Base-by-base conservation (phyloP, 2,888 invertebrate genomes). In the Acrobasis suavella region DNA sequence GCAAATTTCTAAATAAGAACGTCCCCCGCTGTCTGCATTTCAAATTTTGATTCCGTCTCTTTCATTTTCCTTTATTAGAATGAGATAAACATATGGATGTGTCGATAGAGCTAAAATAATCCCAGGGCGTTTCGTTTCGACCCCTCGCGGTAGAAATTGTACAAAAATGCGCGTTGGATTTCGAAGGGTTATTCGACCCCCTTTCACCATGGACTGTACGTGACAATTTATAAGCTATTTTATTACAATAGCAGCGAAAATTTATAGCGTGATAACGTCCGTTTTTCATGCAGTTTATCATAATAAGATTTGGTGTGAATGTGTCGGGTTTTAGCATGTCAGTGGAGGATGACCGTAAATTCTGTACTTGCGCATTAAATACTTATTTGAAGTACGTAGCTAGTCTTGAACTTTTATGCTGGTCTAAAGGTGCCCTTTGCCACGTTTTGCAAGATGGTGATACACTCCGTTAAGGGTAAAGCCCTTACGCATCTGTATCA, bases 221-320 rank as follows among this genome's bases (percentile, higher is more conserved):
- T 81, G 88, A 87, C 87, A 86, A 92, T 91, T 91, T 91, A 91
- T 91, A 90, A 85, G 83, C 80, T 77, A 86, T 87, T 83, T 79
- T 78, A 80, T 78, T 74, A 91, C 87, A 91, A 92, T 82, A 74
- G 81, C 68, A 68, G 69, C 72, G 77, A 79, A 82, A 85, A 90
- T 91, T 91, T 91, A 92, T 88, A 74, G 86, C 81, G 90, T 91
- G 91, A 84, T 89, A 91, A 92, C 80, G 80, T 79, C 73, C 77
- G 71, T 80, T 83, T 83, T 80, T 79, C 76, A 79, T 80, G 67
- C 69, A 72, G 78, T 82, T 82, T 80, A 81, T 83, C 80, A 76
- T 72, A 68, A 76, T 69, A 72, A 72, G 77, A 80, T 81, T 82
- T 74, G 69, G 67, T 72, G 69, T 81, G 78, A 81, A 81, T 81